These are phyloP conservation scores for Eilema griseolum DNA, from an alignment of 2,888 invertebrate species.

Conservation along the genomic window DNA sequence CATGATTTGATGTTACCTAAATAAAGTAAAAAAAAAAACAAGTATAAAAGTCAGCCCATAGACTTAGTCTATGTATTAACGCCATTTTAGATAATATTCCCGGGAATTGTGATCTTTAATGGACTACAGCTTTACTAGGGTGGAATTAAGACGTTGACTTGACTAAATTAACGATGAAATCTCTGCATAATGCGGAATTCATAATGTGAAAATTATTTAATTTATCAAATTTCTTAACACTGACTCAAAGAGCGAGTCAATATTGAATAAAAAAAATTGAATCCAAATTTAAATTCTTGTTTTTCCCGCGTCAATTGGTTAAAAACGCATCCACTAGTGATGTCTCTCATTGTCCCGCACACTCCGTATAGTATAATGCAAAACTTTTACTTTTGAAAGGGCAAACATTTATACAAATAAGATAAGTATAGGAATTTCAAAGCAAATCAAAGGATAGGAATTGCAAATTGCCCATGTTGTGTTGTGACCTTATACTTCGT, in stretches of 20 bases:
- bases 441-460: neutral
- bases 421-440: conserved; percentile 10
- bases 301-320: neutral
- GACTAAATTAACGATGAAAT: too few relatives aligned
- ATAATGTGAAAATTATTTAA: too few relatives aligned
- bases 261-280: neutral
- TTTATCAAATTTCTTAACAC: too few relatives aligned
- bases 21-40: neutral
- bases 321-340: neutral
- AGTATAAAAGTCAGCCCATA: too few relatives aligned
- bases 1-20: too few relatives aligned
- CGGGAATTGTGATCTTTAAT: too few relatives aligned
- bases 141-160: too few relatives aligned
- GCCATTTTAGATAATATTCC: neutral
- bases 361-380: neutral
- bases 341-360: neutral
- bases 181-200: too few relatives aligned
- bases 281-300: neutral
- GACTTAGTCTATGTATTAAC: too few relatives aligned
- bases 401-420: neutral
- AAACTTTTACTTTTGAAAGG: neutral
- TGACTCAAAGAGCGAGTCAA: too few relatives aligned
- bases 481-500: conserved; percentile 21
- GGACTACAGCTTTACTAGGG: too few relatives aligned
- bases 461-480: conserved; percentile 3